Base-by-base conservation (phyloP, 1,140 invertebrate species). In the Pachypeltis micranthus region DNA sequence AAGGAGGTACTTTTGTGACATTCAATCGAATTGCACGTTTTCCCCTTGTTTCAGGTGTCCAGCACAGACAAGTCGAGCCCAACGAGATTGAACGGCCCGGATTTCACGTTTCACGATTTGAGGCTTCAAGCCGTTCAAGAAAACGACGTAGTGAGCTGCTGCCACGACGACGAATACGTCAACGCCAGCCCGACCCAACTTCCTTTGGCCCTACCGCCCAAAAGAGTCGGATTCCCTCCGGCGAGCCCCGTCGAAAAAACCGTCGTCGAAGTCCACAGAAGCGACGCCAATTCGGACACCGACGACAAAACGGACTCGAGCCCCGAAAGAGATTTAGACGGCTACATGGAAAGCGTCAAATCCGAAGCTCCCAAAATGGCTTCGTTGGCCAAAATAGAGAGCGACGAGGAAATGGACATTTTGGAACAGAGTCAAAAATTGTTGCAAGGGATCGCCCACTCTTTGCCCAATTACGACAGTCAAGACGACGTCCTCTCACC, bases 341-440 rank as follows among this genome's bases (percentile, higher is more conserved):
- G 39, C 29, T 21, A 25, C 16, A 26, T 60, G 10, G 59, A 44
- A 26, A 44, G 21, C 14, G 10, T 60, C 24, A 29, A 60, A 25
- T 27, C 23, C 19, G 44, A 62, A n/a, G 27, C n/a, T 24, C 16
- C 19, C 29, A 27, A 54, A 27, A 1, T 27, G 7, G 31, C 27
- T 3, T 27, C 44, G 16, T 51, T 51, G 23, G 47, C 47, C 47
- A 59, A 28, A 28, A n/a, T 59, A 4, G 54, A 57, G n/a, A 21
- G 19, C 1, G 34, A 44, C 25, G 62, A 63, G 16, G 62, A 63
- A 58, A 24, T 63, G 3, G 26, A 58, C 23, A 58, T 58, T 16
- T 56, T 63, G 16, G 62, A 63, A 31, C 55, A 63, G n/a, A 63
- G 62, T 26, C 54, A 63, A n/a, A 57, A 58, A 44, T 34, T 63